These are phyloP conservation scores for Bradypus variegatus DNA, from an alignment of 2,797 vertebrate species.

Conservation along the genomic window DNA sequence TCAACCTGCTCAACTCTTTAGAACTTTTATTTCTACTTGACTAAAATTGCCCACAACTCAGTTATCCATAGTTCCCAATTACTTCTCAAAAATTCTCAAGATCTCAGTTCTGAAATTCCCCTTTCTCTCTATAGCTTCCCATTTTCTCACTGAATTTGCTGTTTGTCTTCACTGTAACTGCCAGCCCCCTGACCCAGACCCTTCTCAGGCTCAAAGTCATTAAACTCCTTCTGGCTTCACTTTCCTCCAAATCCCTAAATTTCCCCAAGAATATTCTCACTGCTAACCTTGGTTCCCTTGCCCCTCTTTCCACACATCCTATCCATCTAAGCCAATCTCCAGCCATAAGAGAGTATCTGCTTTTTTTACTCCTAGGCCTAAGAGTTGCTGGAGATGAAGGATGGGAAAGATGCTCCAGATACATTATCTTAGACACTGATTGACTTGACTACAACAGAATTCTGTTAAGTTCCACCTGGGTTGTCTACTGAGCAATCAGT, in stretches of 20 bases:
- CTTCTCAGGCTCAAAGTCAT: not conserved
- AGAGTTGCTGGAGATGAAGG: not conserved
- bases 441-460: not conserved
- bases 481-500: not conserved
- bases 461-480: not conserved
- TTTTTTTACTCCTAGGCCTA: not conserved
- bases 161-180: not conserved
- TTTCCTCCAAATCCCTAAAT: not conserved
- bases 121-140: not conserved
- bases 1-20: not conserved
- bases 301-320: not conserved
- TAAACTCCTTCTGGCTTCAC: not conserved
- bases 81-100: not conserved
- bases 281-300: not conserved
- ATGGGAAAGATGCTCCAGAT: not conserved
- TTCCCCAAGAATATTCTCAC: not conserved
- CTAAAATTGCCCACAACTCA: not conserved
- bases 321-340: not conserved
- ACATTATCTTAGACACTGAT: not conserved
- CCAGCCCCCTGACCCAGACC: not conserved
- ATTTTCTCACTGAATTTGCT: not conserved
- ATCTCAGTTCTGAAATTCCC: not conserved
- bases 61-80: not conserved
- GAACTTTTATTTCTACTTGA: not conserved
- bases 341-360: not conserved